Evolutionary conservation across 2,888 invertebrate genomes (phyloP), one percentile per base, ranked within the genome.

Genomic region (Imbricaverruca yamaguchii): DNA sequence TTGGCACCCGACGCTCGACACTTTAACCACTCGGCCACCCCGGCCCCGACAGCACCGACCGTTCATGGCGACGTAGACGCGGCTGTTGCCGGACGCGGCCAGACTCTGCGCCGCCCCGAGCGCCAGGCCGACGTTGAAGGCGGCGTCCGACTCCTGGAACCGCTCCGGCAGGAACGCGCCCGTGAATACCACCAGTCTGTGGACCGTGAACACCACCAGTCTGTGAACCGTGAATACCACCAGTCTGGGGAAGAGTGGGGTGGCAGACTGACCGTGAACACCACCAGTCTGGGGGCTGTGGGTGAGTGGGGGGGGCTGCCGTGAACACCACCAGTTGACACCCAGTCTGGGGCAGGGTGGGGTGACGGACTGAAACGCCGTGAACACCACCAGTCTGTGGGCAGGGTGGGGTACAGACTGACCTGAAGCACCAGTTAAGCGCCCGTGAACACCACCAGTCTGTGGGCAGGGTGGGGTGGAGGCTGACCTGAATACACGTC

Each of bases 61-160:
- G 53, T 83, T 83, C 83, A 83, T 83, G 18, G 83, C 80, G 59
- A 83, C 82, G 69, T 79, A 83, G 61, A 83, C 83, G 2, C 69
- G 39, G 39, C 69, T 69, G 69, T 69, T 69, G 15, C 83, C 83
- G 13, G 81, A 69, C 12, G 53, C 63, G 1, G 39, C 10, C 53
- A 81, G 80, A 1, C 78, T 81, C 80, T 82, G 83, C 77, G 81
- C 81, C 6, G 81, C 83, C n/a, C 83, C 83, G 6, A 83, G 55
- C 10, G 83, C 83, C 57, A 83, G 80, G 0, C 83, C 83, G 12
- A 82, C 25, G 81, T 83, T 83, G 82, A 83, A 83, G 81, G 82
- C 83, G 1, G 83, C 83, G 63, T 83, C 83, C 7, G 80, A 67
- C 57, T 83, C 83, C 82, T 81, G 81, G 39, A 83, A 81, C 18